Base-by-base conservation (phyloP, 2,113 vertebrate genomes). In the zebrafish (Danio rerio) region DNA sequence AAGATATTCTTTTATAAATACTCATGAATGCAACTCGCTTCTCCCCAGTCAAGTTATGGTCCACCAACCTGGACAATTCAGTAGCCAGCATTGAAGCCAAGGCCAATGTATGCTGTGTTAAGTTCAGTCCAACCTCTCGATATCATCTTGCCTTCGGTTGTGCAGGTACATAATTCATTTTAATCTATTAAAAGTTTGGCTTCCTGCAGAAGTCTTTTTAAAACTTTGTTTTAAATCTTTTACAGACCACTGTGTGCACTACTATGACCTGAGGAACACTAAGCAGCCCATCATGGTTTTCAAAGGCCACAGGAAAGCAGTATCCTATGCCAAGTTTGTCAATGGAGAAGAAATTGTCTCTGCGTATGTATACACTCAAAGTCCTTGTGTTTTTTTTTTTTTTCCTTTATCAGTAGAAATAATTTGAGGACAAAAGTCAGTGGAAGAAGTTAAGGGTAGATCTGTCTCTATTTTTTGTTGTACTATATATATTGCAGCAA, bases 281-380 rank as follows among this genome's bases (percentile, higher is more conserved):
- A 99, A 99, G 85, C 98, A 99, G 90, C 97, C 98, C 6, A 98
- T 99, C 91, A 99, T 99, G 98, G 97, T 99, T 78, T 99, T 99
- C 92, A 99, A 99, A 89, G 98, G 98, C 83, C 98, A 99, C 88
- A 95, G 98, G 87, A 99, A 99, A 88, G 98, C 98, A 0, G 98
- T 99, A 80, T 99, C 98, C 62, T 99, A 99, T 0, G 98, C 98
- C 61, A 99, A 99, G 83, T 99, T 99, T 83, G 98, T 99, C 82
- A 99, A 96, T 5, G 98, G 98, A 74, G 98, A 99, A 77, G 98
- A 99, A 90, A 99, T 99, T 0, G 98, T 99, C 66, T 99, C 98
- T 79, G 98, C 98, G 98, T 99, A 95, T 96, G 98, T 97, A 75
- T 71, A 62, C 50, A 42, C 1, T 31, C 20, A 53, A 42, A 16